Evolutionary conservation across 2,113 vertebrate genomes (phyloP).

Genomic region (Megalops atlanticus): DNA sequence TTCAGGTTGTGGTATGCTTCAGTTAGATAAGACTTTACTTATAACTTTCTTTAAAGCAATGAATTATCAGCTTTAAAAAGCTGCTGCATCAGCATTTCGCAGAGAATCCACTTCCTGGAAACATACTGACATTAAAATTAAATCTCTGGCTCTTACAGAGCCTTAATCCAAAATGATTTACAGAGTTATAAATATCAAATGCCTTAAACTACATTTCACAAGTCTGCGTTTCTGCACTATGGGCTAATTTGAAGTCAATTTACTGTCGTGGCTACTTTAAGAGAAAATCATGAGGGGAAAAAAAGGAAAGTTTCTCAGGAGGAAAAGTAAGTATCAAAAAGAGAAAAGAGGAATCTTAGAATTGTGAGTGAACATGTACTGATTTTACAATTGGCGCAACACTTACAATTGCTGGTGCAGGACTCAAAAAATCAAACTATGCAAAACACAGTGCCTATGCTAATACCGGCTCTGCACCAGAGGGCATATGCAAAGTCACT

Average conservation of each 20-base stretch:
- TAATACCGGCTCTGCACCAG: no score
- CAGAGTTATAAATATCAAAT: background rate
- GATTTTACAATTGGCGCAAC: no score
- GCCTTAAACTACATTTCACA: background rate
- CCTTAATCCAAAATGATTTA: slow-evolving; percentile 2
- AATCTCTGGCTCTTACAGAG: background rate
- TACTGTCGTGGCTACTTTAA: background rate
- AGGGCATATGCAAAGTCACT: no score
- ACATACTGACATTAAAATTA: background rate
- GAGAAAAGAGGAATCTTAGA: no score
- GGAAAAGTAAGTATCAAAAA: no score
- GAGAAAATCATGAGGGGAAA: no score
- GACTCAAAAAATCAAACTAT: background rate
- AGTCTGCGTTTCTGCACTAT: background rate
- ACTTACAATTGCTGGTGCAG: no score
- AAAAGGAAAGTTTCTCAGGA: no score
- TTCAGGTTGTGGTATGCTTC: slow-evolving; percentile 16
- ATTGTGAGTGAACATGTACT: no score
- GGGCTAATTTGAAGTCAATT: background rate
- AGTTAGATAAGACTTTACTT: background rate
- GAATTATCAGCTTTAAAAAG: slow-evolving; percentile 1
- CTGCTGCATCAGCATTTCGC: background rate
- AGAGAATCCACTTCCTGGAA: background rate
- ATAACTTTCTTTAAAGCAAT: background rate
- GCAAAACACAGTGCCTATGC: no score